Percentiles rank a stretch among this genome's conserved stretches.
Evolutionary conservation across 2,797 vertebrate genomes (phyloP).

Genomic region (Anguilla marmorata): DNA sequence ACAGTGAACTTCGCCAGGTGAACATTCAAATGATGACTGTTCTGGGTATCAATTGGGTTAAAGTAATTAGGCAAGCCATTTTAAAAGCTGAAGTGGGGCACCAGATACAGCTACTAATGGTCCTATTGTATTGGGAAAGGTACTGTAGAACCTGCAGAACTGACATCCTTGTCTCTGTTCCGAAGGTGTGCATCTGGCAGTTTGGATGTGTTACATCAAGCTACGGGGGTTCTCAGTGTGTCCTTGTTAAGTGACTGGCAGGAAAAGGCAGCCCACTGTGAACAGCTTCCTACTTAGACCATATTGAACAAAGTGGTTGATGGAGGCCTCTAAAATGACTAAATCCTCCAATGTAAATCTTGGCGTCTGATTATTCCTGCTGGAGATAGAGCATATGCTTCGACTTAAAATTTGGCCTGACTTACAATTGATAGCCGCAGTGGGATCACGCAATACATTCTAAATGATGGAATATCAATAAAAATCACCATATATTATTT

Average conservation of each 20-base stretch:
- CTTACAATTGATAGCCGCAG: background rate
- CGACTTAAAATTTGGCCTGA: slow-evolving; percentile 4
- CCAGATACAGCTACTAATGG: background rate
- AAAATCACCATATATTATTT: slow-evolving; percentile 1
- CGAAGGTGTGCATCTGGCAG: background rate
- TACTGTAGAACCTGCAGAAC: background rate
- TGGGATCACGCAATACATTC: background rate
- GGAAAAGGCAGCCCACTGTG: background rate
- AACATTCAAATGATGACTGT: background rate
- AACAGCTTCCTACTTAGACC: background rate
- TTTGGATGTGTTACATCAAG: background rate
- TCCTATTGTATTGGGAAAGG: background rate
- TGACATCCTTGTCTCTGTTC: background rate
- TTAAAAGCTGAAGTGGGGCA: background rate
- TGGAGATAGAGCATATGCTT: background rate
- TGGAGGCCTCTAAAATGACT: background rate
- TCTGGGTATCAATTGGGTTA: background rate
- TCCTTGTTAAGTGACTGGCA: background rate
- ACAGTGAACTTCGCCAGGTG: background rate
- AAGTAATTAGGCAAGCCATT: background rate
- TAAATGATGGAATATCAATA: background rate
- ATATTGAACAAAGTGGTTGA: slow-evolving; percentile 6
- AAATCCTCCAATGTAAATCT: slow-evolving; percentile 1
- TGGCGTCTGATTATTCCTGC: background rate
- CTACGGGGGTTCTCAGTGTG: background rate